Conservation (phyloP, 2,797 vertebrate genomes). For the Aphelocoma californica region DNA sequence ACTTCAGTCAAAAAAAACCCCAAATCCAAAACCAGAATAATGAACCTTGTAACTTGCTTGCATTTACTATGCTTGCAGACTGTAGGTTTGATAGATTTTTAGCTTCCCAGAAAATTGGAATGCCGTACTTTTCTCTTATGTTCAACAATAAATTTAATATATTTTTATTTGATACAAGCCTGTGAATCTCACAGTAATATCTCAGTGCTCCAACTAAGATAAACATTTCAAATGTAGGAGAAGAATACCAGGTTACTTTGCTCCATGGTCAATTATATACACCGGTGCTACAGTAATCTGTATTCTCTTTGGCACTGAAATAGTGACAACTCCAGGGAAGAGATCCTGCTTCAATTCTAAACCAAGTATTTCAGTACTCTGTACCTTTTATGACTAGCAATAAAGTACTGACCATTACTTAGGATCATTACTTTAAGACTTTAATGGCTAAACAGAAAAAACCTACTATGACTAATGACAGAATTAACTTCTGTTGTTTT, state of each 20-base stretch:
- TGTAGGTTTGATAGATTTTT: background rate
- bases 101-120: background rate
- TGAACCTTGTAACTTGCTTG: background rate
- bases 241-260: background rate
- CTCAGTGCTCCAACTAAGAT: background rate
- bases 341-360: background rate
- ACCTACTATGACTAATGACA: fast-evolving
- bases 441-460: background rate
- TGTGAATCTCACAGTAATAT: background rate
- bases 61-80: background rate
- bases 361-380: background rate
- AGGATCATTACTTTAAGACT: background rate
- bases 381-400: background rate
- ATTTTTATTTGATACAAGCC: background rate
- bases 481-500: background rate
- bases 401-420: background rate
- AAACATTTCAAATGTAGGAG: background rate
- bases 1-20: background rate
- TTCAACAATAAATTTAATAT: background rate
- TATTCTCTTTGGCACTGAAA: background rate
- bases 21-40: background rate
- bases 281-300: background rate
- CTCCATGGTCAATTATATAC: background rate
- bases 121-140: background rate
- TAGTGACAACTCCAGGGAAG: fast-evolving